Percentiles rank a stretch among this genome's conserved stretches.
Evolutionary conservation across 1,140 invertebrate species (phyloP).

Genomic region (Antheraea pernyi): DNA sequence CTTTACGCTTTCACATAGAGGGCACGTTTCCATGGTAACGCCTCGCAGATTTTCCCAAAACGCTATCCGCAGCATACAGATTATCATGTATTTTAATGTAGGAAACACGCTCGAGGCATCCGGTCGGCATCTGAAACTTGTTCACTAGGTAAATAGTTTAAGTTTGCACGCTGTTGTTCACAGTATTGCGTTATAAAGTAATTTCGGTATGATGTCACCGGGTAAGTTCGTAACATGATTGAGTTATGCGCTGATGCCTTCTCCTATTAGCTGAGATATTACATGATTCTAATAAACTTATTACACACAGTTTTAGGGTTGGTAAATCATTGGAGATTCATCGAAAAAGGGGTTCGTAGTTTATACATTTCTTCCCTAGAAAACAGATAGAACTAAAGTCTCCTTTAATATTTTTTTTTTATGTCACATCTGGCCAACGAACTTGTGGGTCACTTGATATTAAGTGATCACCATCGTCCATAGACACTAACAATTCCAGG

Average conservation of each 20-base stretch:
- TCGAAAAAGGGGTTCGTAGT: too few relatives aligned
- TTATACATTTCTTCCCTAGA: too few relatives aligned
- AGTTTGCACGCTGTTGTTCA: conserved; percentile 42
- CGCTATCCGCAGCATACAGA: conserved; percentile 47
- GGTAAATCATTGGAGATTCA: neutral
- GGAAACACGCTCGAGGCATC: conserved; percentile 48
- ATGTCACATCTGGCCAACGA: too few relatives aligned
- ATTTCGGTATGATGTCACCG: conserved; percentile 42
- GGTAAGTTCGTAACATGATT: conserved; percentile 43
- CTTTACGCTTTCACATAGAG: conserved; percentile 41
- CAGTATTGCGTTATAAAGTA: conserved; percentile 59
- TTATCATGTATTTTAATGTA: conserved; percentile 53
- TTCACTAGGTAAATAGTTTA: conserved; percentile 65
- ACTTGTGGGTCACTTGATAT: too few relatives aligned
- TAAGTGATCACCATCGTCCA: too few relatives aligned
- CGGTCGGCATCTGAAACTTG: conserved; percentile 55
- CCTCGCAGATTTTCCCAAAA: conserved; percentile 51
- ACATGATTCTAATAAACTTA: conserved; percentile 7
- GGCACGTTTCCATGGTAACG: conserved; percentile 52
- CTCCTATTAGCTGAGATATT: conserved; percentile 16
- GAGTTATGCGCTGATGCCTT: conserved; percentile 18
- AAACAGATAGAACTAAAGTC: too few relatives aligned
- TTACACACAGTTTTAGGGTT: neutral
- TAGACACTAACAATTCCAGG: too few relatives aligned
- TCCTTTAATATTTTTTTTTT: too few relatives aligned